Evolutionary conservation across 1,140 invertebrate species (phyloP).

Genomic region (Drosophila chauvacae): DNA sequence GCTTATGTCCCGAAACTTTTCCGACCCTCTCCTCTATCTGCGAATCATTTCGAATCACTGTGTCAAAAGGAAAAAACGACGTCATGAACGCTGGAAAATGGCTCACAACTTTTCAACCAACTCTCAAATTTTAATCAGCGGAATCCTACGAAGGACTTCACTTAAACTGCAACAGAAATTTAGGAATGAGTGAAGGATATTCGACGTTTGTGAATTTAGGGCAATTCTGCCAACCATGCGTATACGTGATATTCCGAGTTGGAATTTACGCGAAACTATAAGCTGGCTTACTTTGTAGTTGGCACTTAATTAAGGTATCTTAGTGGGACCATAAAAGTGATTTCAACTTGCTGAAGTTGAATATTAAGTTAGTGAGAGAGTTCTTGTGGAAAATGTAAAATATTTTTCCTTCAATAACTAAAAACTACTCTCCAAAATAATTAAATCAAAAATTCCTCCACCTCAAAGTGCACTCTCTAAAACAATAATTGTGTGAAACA

Average conservation of each 20-base stretch:
- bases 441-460: background rate
- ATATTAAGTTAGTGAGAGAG: background rate
- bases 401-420: background rate
- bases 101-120: slow-evolving; percentile 11
- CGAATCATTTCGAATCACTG: slow-evolving; percentile 36
- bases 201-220: background rate
- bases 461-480: background rate
- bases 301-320: background rate
- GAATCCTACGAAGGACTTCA: slow-evolving; percentile 25
- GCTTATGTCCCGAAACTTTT: slow-evolving; percentile 47
- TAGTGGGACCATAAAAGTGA: background rate
- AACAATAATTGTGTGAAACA: background rate
- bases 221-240: slow-evolving; percentile 1
- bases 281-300: background rate
- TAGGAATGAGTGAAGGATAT: slow-evolving; percentile 1
- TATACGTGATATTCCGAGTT: slow-evolving; percentile 10
- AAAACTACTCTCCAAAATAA: background rate
- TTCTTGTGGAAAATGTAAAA: too few species aligned
- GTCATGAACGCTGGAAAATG: slow-evolving; percentile 8
- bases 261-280: background rate
- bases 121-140: slow-evolving; percentile 33
- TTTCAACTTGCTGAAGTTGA: background rate
- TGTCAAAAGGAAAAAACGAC: slow-evolving; percentile 27
- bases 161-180: slow-evolving; percentile 30
- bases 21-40: slow-evolving; percentile 10